Evolutionary conservation across 2,888 invertebrate genomes (phyloP).

Genomic region (Plagodis pulveraria): DNA sequence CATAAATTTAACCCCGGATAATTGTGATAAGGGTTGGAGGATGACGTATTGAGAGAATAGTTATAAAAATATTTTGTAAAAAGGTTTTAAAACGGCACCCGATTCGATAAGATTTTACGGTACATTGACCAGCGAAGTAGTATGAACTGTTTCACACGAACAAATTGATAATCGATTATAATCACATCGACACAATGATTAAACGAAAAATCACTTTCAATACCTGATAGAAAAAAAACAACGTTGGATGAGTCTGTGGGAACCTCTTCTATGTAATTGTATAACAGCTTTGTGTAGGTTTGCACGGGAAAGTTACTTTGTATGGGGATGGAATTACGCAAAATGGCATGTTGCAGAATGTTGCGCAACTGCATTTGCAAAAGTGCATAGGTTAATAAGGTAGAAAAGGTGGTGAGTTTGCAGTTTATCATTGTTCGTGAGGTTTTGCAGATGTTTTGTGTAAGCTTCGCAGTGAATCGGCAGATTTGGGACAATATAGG

Average conservation of each 20-base stretch:
- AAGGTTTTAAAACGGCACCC: no score
- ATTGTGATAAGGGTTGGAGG: no score
- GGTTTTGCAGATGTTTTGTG: no score
- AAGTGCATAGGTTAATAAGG: background rate
- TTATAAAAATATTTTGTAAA: no score
- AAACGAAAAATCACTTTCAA: slow-evolving; percentile 52
- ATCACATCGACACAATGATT: slow-evolving; percentile 43
- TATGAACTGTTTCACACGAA: slow-evolving; percentile 44
- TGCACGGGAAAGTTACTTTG: slow-evolving; percentile 24
- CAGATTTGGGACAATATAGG: no score
- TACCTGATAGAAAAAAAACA: slow-evolving; percentile 40
- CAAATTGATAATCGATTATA: slow-evolving; percentile 40
- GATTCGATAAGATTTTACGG: background rate
- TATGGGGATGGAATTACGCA: slow-evolving; percentile 10
- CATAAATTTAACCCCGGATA: no score
- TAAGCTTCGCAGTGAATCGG: no score
- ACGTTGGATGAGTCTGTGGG: slow-evolving; percentile 34
- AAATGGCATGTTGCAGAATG: background rate
- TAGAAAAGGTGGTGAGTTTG: no score
- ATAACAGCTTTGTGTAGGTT: slow-evolving; percentile 9
- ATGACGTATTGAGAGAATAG: no score
- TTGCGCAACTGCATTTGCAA: background rate
- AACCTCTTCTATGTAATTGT: slow-evolving; percentile 13
- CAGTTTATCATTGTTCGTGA: no score
- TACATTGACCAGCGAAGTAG: slow-evolving; percentile 31